These are phyloP conservation scores for Elymnias hypermnestra DNA, from an alignment of 1,140 invertebrate genomes.

Conservation along the genomic window DNA sequence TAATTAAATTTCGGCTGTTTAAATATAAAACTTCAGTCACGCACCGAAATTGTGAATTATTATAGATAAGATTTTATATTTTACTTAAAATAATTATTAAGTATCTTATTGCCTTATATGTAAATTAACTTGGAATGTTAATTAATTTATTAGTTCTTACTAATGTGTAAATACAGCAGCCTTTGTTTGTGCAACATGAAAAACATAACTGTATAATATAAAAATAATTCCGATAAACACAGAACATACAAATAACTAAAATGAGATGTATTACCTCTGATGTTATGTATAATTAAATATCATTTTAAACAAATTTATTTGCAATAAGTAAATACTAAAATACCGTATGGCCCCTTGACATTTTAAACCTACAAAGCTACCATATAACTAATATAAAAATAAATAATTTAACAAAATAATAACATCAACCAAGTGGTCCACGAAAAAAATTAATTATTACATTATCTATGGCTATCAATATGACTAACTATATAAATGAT, in stretches of 20 bases:
- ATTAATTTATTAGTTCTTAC: no score
- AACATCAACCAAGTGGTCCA: constrained; percentile 6
- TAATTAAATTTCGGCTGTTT: no score
- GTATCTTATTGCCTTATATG: no score
- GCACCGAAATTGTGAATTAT: no score
- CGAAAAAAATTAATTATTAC: constrained; percentile 1
- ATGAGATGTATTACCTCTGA: neutral
- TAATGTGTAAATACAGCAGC: no score
- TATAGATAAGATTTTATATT: no score
- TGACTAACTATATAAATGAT: neutral
- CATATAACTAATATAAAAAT: constrained; percentile 1
- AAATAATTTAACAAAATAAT: constrained; percentile 8
- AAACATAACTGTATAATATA: neutral
- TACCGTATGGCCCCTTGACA: constrained; percentile 1
- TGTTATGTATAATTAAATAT: neutral
- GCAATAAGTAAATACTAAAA: constrained; percentile 6
- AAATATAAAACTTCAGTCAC: no score
- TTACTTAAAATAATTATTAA: no score
- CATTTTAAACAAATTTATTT: neutral
- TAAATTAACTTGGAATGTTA: no score
- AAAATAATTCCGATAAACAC: neutral
- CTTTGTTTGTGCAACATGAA: no score
- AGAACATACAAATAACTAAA: neutral
- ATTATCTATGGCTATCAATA: neutral
- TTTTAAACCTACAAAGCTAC: neutral